A percentile compares a stretch with the other conserved stretches of the same genome.
Conservation (phyloP, 2,113 vertebrate genomes). For the Ariopsis seemanni region DNA sequence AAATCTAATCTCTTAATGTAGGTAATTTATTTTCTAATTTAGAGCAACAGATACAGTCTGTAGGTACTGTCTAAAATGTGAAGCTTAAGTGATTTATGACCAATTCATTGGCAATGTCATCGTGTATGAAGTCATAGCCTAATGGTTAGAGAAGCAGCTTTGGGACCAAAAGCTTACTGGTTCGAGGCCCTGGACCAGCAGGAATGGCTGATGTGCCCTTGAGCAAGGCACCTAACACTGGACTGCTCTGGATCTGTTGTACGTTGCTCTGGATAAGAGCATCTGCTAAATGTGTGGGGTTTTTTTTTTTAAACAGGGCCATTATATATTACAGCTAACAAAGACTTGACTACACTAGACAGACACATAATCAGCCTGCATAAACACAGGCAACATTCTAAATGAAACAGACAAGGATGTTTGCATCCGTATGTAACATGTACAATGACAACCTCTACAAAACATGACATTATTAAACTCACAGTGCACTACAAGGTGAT, state of each 20-base stretch:
- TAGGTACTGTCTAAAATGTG: neutral
- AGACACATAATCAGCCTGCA: neutral
- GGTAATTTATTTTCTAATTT: neutral
- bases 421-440: too few species aligned
- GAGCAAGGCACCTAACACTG: too few species aligned
- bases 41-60: neutral
- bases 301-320: too few species aligned
- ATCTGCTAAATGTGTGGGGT: too few species aligned
- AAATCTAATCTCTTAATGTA: neutral
- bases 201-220: too few species aligned
- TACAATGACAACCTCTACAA: neutral
- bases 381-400: neutral
- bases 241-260: too few species aligned
- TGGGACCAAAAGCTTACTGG: too few species aligned
- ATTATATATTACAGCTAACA: neutral
- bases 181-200: too few species aligned
- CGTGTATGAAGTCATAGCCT: too few species aligned
- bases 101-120: neutral
- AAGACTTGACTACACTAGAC: neutral
- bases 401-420: neutral
- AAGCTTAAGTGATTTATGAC: neutral
- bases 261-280: too few species aligned
- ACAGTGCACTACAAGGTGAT: constrained; percentile 83
- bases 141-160: too few species aligned
- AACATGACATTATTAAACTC: constrained; percentile 57